These are phyloP conservation scores for Cydia amplana DNA, from an alignment of 1,140 invertebrate species.

Conservation along the genomic window DNA sequence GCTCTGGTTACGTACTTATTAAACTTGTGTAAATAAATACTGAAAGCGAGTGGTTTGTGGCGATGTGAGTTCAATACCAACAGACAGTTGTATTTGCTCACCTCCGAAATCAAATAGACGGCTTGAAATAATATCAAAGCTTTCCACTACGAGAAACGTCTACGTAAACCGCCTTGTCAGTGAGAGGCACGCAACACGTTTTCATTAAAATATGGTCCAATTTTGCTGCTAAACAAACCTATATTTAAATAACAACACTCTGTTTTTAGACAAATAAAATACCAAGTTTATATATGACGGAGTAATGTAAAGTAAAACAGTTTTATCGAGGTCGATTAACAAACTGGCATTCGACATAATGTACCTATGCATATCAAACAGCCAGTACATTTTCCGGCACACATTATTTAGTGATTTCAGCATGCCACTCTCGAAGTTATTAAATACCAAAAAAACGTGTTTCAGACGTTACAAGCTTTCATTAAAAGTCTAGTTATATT, in stretches of 20 bases:
- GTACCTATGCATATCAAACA: too few species aligned
- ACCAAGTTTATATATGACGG: conserved; percentile 2
- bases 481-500: background rate
- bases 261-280: conserved; percentile 14
- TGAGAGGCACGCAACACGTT: conserved; percentile 10
- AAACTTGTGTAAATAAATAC: background rate
- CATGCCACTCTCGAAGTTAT: background rate
- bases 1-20: too few species aligned
- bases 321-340: conserved; percentile 26
- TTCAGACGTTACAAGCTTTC: background rate
- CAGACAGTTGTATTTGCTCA: conserved; percentile 12
- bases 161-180: conserved; percentile 25
- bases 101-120: background rate
- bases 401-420: background rate
- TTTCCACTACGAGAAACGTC: background rate
- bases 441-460: conserved; percentile 17
- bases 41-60: background rate
- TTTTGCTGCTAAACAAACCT: background rate
- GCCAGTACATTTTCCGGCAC: background rate
- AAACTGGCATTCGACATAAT: conserved; percentile 13
- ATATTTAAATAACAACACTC: conserved; percentile 11
- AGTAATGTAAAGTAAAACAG: conserved; percentile 11
- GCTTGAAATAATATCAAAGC: conserved; percentile 2
- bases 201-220: conserved; percentile 20
- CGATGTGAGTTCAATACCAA: background rate